Evolutionary conservation across 2,797 vertebrate genomes (phyloP).

Genomic region (Rhinella marina): DNA sequence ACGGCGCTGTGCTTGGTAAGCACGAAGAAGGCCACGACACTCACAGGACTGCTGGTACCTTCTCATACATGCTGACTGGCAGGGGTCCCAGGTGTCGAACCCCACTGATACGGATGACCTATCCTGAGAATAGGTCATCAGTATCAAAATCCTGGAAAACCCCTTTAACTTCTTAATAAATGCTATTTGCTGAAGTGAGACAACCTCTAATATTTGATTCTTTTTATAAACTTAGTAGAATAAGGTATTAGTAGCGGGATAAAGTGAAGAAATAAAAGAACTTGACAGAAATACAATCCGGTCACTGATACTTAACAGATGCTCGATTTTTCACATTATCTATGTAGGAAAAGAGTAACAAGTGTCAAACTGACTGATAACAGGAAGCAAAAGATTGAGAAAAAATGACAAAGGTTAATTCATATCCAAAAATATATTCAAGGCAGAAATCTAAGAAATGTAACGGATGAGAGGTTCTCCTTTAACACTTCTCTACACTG

Average conservation of each 20-base stretch:
- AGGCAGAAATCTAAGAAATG: neutral
- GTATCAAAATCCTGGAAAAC: no score
- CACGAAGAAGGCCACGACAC: no score
- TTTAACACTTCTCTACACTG: neutral
- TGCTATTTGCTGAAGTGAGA: no score
- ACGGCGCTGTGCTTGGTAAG: no score
- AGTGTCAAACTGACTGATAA: constrained; percentile 50
- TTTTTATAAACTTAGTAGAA: neutral
- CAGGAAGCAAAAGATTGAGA: constrained; percentile 33
- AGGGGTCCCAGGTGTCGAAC: no score
- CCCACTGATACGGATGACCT: no score
- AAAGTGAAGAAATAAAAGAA: neutral
- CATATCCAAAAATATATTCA: constrained; percentile 35
- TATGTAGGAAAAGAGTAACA: constrained; percentile 49
- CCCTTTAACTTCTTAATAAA: no score
- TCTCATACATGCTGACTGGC: no score
- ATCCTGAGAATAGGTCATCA: no score
- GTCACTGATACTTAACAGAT: constrained; percentile 52
- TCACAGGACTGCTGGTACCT: no score
- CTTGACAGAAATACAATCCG: constrained; percentile 27
- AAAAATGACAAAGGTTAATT: constrained; percentile 25
- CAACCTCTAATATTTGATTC: no score
- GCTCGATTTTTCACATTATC: constrained; percentile 31
- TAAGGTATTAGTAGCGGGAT: neutral
- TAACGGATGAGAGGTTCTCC: neutral